A percentile compares a stretch with the other conserved stretches of the same genome.
Conservation (phyloP, 2,888 invertebrate species). For the Drosophila falleni region DNA sequence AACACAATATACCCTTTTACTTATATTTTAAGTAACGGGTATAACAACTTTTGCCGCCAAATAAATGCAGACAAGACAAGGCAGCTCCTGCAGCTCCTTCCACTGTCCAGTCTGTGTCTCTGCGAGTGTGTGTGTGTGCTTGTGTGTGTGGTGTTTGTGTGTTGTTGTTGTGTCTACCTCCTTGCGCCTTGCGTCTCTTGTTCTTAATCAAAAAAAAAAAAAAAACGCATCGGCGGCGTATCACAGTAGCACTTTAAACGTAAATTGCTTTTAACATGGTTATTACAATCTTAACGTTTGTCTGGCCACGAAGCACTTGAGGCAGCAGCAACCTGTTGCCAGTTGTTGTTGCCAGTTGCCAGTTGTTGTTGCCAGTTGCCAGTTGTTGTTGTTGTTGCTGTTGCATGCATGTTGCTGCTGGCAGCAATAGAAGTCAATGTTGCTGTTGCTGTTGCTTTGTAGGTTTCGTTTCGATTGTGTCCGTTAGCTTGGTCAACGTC, state of each 20-base stretch:
- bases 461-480: conserved; percentile 31
- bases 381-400: conserved; percentile 23
- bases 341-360: conserved; percentile 42
- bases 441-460: conserved; percentile 38
- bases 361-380: conserved; percentile 17
- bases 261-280: conserved; percentile 85
- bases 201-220: conserved; percentile 82
- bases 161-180: conserved; percentile 11
- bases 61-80: conserved; percentile 66
- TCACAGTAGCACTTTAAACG: conserved; percentile 84
- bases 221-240: conserved; percentile 83
- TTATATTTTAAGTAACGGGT: too few species aligned
- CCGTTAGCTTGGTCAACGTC: conserved; percentile 49
- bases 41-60: conserved; percentile 76
- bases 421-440: conserved; percentile 55
- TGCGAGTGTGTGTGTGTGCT: neutral
- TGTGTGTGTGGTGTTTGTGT: conserved; percentile 1
- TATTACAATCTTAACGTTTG: conserved; percentile 83
- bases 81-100: conserved; percentile 38
- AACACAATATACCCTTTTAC: too few species aligned
- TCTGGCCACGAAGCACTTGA: conserved; percentile 76
- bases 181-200: conserved; percentile 46
- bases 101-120: conserved; percentile 34
- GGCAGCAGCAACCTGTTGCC: conserved; percentile 63
- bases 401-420: conserved; percentile 31